Conservation (phyloP, 2,797 vertebrate species). For the Siniperca obscura region DNA sequence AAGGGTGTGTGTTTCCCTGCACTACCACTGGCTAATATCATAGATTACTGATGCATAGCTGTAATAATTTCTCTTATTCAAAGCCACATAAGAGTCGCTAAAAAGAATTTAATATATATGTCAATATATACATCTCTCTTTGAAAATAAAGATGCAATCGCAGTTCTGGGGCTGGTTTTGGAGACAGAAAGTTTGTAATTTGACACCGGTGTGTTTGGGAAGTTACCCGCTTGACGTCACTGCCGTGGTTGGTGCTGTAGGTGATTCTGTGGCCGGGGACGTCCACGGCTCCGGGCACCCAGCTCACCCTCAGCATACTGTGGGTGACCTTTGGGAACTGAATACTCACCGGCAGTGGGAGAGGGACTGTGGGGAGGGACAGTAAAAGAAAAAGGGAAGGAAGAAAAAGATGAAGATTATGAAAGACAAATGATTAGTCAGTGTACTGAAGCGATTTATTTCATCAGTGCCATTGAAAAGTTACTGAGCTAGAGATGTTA, state of each 20-base stretch:
- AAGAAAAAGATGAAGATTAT: neutral
- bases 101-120: neutral
- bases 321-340: slow-evolving; percentile 90
- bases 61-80: neutral
- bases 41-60: neutral
- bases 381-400: neutral
- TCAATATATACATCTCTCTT: neutral
- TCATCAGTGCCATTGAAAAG: neutral
- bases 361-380: slow-evolving; percentile 75
- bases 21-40: neutral
- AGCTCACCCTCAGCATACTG: slow-evolving; percentile 87
- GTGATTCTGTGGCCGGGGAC: slow-evolving; percentile 85
- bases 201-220: neutral
- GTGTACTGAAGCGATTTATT: neutral
- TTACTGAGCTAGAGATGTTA: neutral
- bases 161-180: neutral
- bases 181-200: neutral
- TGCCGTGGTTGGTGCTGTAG: slow-evolving; percentile 89
- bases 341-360: slow-evolving; percentile 83
- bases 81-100: neutral
- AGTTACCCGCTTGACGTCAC: slow-evolving; percentile 88
- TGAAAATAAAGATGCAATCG: neutral
- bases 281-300: slow-evolving; percentile 80
- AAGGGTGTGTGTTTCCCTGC: neutral
- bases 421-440: neutral